Base-by-base conservation (phyloP, 2,797 vertebrate species). In the Tolypeutes matacus region DNA sequence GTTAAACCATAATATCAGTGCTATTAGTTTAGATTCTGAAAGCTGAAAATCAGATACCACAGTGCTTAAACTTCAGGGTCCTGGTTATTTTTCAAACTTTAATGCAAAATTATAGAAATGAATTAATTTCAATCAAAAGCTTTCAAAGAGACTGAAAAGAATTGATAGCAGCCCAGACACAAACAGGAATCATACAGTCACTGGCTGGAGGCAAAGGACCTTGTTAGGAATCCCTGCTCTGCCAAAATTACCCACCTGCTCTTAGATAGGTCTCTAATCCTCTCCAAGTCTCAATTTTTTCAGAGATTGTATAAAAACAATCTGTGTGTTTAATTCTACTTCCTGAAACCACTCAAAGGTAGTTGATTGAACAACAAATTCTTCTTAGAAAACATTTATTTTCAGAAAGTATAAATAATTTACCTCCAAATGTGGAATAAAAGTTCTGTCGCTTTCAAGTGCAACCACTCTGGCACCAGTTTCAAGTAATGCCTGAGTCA, bases 401-500 rank as follows among this genome's bases (percentile, higher is more conserved):
- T 36, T 58, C 23, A 64, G 53, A 53, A 98, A 96, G 69, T 69
- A 97, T 83, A 97, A 95, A 36, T 0, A 39, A 39, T 39, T 4
- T 98, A 99, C 99, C 99, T 99, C 97, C 95, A 99, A 98, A 12
- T 98, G 97, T 77, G 96, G 95, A 91, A 99, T 93, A 97, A 99
- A 99, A 80, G 36, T 70, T 67, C 39, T 95, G n/a, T 99, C 97
- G 67, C 98, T 98, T 98, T 99, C 99, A 75, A 99, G 98, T 86
- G 99, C 99, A 93, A 99, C 97, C 89, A 99, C 98, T 97, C 97
- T 99, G 96, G 98, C 98, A 89, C 99, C 99, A 97, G 98, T 98
- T 96, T 99, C 99, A 75, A 99, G 98, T 82, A 99, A 98, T 11
- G 99, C 98, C 65, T 96, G 98, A 0, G 99, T 99, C 97, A 99